Percentiles rank a stretch among this genome's conserved stretches.
These are phyloP conservation scores for Eptatretus burgeri DNA, from an alignment of 2,113 vertebrate genomes.

Conservation along the genomic window DNA sequence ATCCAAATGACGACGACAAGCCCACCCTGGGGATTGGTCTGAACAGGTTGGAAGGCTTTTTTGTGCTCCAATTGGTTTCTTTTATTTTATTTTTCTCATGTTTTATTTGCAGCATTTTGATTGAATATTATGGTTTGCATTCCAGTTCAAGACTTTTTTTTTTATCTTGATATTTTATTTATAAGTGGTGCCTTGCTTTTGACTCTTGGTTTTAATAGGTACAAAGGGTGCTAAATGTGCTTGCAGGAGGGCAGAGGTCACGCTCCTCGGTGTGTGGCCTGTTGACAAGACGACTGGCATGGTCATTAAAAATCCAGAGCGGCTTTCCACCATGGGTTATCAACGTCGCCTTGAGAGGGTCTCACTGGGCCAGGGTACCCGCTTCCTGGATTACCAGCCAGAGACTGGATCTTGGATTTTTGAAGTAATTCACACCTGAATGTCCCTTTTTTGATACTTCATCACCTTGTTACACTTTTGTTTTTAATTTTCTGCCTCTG, in stretches of 20 bases:
- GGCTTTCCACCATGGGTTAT: constrained; percentile 54
- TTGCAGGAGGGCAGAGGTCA: constrained; percentile 43
- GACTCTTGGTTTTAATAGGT: not conserved
- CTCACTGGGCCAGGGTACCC: constrained; percentile 51
- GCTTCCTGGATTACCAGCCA: constrained; percentile 63
- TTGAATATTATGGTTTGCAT: not conserved
- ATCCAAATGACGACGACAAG: constrained; percentile 53
- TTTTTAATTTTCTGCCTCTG: too few species aligned
- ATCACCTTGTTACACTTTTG: too few species aligned
- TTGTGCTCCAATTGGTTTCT: too few species aligned
- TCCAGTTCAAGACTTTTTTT: not conserved
- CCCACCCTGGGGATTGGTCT: constrained; percentile 46
- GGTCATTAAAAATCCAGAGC: constrained; percentile 55
- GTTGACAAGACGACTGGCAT: constrained; percentile 55
- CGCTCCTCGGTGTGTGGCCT: constrained; percentile 77
- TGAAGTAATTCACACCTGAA: constrained; percentile 24
- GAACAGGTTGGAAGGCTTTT: constrained; percentile 33
- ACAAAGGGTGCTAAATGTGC: not conserved
- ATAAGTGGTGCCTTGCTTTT: not conserved
- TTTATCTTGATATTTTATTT: not conserved
- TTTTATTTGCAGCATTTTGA: not conserved
- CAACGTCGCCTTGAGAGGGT: constrained; percentile 51
- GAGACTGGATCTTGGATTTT: constrained; percentile 94
- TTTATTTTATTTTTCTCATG: not conserved
- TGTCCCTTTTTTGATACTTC: not conserved